Base-by-base conservation (phyloP, 1,140 invertebrate genomes). In the Macrostomum lignano region DNA sequence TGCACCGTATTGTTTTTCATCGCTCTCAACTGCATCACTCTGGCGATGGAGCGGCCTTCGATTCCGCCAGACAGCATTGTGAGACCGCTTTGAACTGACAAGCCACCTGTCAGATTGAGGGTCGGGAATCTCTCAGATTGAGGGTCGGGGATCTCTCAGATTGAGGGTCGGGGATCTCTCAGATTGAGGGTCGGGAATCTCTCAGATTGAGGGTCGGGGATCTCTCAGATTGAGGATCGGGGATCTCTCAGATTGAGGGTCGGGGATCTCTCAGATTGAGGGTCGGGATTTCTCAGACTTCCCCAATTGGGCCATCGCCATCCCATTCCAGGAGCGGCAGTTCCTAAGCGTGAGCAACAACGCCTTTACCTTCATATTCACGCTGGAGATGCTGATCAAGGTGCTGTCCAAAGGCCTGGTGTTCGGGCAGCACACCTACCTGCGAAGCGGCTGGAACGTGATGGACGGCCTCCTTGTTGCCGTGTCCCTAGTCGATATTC, bases 391-490 rank as follows among this genome's bases (percentile, higher is more conserved):
- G 88, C 70, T 77, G 44, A 64, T 94, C 36, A 96, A 96, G 70
- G 84, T 86, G 17, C 68, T 91, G 34, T 74, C 82, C 20, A 71
- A 78, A 43, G 79, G 84, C 31, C 76, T 94, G 66, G 69, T 91
- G 44, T 74, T 93, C 46, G 84, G 84, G n/a, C 48, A 52, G 33
- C 71, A 81, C 45, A 76, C 84, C 4, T 96, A 96, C 55, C 79
- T 94, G 47, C 84, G 76, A 37, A 88, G 79, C 40, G 84, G 86
- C 13, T 98, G 88, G 91, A 98, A 98, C 55, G 74, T 93, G 37
- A 91, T 96, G 79, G 91, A 98, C 51, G 88, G 88, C 31, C 73
- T 76, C 30, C 67, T 98, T 28, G 91, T 96, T 33, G 72, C 78
- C 35, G 82, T 98, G 48, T 94, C 84, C 29, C 74, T 96, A 42